Percentiles rank a stretch among this genome's conserved stretches.
These are phyloP conservation scores for Fragum whitleyi DNA, from an alignment of 2,888 invertebrate species.

Conservation along the genomic window DNA sequence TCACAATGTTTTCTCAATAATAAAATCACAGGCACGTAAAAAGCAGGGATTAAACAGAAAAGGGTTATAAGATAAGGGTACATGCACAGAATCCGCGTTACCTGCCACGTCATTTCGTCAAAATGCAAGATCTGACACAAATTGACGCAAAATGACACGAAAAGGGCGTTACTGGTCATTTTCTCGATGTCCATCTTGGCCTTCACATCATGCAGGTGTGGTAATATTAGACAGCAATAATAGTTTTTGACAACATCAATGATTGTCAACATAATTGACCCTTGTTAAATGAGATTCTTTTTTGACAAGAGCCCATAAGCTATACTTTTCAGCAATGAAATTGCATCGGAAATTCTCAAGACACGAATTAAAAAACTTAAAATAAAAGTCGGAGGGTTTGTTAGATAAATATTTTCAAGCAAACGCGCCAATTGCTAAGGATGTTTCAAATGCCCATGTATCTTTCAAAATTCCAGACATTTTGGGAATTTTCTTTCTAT, in stretches of 20 bases:
- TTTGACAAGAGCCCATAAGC: background rate
- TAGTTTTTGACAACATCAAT: constrained; percentile 16
- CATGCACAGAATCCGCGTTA: constrained; percentile 7
- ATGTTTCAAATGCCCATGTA: too few relatives aligned
- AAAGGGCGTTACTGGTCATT: constrained; percentile 23
- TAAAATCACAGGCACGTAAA: too few relatives aligned
- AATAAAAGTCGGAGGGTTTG: too few relatives aligned
- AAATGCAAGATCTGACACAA: constrained; percentile 11
- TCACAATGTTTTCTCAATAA: too few relatives aligned
- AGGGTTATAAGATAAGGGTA: background rate
- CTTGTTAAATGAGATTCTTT: background rate
- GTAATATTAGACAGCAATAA: constrained; percentile 13
- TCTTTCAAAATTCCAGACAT: too few relatives aligned
- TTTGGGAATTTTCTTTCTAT: too few relatives aligned
- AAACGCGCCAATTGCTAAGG: too few relatives aligned
- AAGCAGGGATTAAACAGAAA: too few relatives aligned
- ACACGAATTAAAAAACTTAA: too few relatives aligned
- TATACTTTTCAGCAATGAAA: background rate
- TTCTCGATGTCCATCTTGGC: constrained; percentile 9
- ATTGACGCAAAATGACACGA: constrained; percentile 31
- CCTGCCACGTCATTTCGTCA: constrained; percentile 5
- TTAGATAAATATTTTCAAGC: too few relatives aligned
- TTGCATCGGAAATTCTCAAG: too few relatives aligned
- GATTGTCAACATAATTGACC: background rate
- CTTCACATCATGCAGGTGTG: constrained; percentile 15